Evolutionary conservation across 23 tunicate genomes (phyloP).

Genomic region (Corella eumyota): DNA sequence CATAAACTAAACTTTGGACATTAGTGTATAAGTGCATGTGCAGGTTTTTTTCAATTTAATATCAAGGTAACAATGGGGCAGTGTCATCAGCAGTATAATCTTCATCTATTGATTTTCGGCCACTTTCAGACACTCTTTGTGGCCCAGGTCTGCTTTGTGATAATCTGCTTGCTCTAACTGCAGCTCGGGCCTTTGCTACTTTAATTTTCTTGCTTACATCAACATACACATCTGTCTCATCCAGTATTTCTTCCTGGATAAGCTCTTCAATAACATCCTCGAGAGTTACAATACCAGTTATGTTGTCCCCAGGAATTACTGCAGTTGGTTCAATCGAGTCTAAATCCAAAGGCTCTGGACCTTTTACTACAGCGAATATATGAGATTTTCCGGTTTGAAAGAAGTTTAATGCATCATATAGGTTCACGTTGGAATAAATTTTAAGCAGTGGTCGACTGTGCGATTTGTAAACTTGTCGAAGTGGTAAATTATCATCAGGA

Average conservation of each 20-base stretch:
- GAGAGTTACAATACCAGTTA: conserved; percentile 74
- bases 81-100: too few relatives aligned
- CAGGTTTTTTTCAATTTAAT: too few relatives aligned
- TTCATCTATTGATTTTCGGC: too few relatives aligned
- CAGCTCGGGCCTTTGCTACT: conserved; percentile 69
- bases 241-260: conserved; percentile 97
- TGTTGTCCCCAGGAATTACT: conserved; percentile 7
- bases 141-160: too few relatives aligned
- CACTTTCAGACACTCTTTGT: too few relatives aligned
- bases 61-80: too few relatives aligned
- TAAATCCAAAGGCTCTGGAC: neutral
- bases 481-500: conserved; percentile 50
- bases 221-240: conserved; percentile 88
- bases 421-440: conserved; percentile 30
- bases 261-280: conserved; percentile 99
- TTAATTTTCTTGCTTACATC: conserved; percentile 55
- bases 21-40: too few relatives aligned
- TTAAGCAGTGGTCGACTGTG: conserved; percentile 39
- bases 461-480: conserved; percentile 38
- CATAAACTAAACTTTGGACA: too few relatives aligned
- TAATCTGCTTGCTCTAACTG: too few relatives aligned
- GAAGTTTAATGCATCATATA: conserved; percentile 50
- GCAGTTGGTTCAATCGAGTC: neutral
- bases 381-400: conserved; percentile 87
- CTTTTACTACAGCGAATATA: conserved; percentile 53